Percentiles rank a stretch among this genome's conserved stretches.
phyloP scores from a whole-genome alignment of 2,888 invertebrate species.

The Callyntrura sp. region DNA sequence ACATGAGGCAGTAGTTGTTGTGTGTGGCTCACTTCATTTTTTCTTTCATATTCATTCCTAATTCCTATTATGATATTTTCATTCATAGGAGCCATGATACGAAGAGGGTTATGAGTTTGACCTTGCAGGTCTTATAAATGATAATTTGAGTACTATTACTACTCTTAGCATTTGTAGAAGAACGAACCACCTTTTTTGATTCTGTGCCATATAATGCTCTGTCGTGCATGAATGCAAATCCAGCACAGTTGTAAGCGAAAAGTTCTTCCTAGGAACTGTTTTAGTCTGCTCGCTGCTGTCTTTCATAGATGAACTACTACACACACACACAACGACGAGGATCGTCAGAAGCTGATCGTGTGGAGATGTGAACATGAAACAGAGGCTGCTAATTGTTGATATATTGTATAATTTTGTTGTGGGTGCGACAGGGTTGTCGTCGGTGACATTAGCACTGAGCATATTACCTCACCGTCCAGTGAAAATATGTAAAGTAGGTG shows the following conservation, averaged over 20 bases:
- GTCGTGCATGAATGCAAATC: slow-evolving; percentile 79
- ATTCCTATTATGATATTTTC: slow-evolving; percentile 51
- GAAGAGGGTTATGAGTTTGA: slow-evolving; percentile 75
- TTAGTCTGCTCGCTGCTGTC: slow-evolving; percentile 70
- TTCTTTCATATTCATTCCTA: slow-evolving; percentile 22
- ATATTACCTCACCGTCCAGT: not conserved
- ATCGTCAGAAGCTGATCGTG: not conserved
- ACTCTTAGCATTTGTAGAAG: slow-evolving; percentile 51
- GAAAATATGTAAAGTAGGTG: not conserved
- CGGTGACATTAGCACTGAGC: not conserved
- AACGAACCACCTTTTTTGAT: slow-evolving; percentile 75
- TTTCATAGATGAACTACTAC: slow-evolving; percentile 51
- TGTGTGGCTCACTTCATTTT: slow-evolving; percentile 31
- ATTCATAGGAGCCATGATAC: slow-evolving; percentile 49
- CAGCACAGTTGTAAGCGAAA: slow-evolving; percentile 72
- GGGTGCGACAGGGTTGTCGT: not conserved
- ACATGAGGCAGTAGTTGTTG: slow-evolving; percentile 33
- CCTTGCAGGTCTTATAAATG: slow-evolving; percentile 74
- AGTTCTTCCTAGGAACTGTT: slow-evolving; percentile 67
- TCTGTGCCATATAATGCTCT: slow-evolving; percentile 73
- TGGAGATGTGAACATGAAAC: slow-evolving; percentile 33
- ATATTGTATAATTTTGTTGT: not conserved
- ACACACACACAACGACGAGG: not conserved
- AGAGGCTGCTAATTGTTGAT: slow-evolving; percentile 2
- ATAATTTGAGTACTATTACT: slow-evolving; percentile 69